These are phyloP conservation scores for Dicranocentrus wangi DNA, from an alignment of 2,888 invertebrate species.

Conservation along the genomic window DNA sequence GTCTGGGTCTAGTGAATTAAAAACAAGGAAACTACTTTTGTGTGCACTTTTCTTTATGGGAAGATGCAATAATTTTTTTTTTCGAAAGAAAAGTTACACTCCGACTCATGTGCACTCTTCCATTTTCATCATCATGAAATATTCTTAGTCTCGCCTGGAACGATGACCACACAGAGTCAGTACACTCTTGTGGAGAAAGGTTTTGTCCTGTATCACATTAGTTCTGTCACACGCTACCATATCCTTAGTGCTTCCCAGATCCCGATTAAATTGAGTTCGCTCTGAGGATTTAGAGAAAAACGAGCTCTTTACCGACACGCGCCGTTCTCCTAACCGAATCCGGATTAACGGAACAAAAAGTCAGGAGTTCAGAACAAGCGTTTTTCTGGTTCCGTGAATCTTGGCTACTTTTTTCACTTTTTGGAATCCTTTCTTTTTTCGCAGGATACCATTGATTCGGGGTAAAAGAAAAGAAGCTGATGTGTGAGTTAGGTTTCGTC, in stretches of 20 bases:
- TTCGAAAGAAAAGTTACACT: too few species aligned
- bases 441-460: not conserved
- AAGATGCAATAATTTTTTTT: conserved; percentile 15
- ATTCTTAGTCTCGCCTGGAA: conserved; percentile 5
- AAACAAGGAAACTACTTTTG: not conserved
- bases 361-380: conserved; percentile 35
- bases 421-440: conserved; percentile 16
- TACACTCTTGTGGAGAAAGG: not conserved
- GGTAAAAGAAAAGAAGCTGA: not conserved
- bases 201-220: conserved; percentile 8
- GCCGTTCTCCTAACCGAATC: not conserved
- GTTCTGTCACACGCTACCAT: not conserved
- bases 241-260: not conserved
- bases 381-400: conserved; percentile 40
- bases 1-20: conserved; percentile 21
- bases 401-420: conserved; percentile 23
- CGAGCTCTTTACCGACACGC: not conserved
- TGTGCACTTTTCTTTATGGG: not conserved
- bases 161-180: not conserved
- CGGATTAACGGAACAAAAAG: conserved; percentile 20
- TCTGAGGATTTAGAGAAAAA: conserved; percentile 8
- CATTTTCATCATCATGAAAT: conserved; percentile 35
- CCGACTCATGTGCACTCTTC: not conserved
- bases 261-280: conserved; percentile 25
- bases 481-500: too few species aligned